Base-by-base conservation (phyloP, 2,113 vertebrate genomes). In the Hystrix cristata region DNA sequence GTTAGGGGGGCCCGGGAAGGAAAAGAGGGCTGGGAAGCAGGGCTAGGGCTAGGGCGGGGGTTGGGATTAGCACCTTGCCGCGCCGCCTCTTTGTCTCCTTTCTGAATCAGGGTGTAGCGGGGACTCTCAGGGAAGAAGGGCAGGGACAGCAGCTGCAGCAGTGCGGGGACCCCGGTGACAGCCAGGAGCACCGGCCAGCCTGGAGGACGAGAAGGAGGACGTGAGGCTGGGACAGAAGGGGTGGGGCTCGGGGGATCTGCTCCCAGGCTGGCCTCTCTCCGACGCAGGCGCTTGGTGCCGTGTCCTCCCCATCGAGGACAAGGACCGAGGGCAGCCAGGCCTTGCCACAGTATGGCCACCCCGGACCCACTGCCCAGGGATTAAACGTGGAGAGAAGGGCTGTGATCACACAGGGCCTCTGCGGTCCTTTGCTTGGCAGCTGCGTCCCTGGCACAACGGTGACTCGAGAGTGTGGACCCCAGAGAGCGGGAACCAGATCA, bases 71-170 rank as follows among this genome's bases (percentile, higher is more conserved):
- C 80, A 99, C 99, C 99, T 95, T 82, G 97, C 65, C 98, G 94
- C 5, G 98, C 99, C 29, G 76, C 94, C 34, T 95, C 95, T 48
- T 94, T 96, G 25, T 99, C 98, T 55, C 98, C 98, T 92, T 91
- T 98, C 59, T 99, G 97, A 71, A 99, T 98, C 85, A 99, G 94
- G 46, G 99, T 98, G 96, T 98, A 99, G 2, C 97, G 97, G 1
- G 99, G 99, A 80, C 99, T 99, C 95, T 99, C 99, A 0, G 99
- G 99, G 65, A 99, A 98, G 95, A 99, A 98, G 9, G 98, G 98
- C 95, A 99, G 97, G 1, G 98, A 96, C 88, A 98, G 21, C 25
- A 99, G 98, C 96, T 99, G 99, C 10, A 99, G 62, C 23, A 99
- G 65, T 0, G 98, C 98, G 0, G 98, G 96, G 21, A 98, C 96